Conservation (phyloP, 2,888 invertebrate genomes). For the Anorthoa munda region DNA sequence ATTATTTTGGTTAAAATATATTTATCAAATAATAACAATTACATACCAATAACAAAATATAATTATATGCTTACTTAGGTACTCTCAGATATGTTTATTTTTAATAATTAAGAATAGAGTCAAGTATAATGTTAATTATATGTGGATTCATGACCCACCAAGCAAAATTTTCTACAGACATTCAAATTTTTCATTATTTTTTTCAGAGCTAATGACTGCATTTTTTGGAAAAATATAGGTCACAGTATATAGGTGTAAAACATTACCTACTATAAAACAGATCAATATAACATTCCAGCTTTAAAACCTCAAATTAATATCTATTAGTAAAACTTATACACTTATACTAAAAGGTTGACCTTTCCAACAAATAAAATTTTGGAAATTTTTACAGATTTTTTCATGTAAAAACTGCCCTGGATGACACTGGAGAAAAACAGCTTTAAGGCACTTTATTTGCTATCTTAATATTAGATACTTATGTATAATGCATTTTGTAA, state of each 20-base stretch:
- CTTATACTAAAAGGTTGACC: background rate
- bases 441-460: constrained; percentile 18
- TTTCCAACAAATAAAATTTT: background rate
- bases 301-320: background rate
- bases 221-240: no score
- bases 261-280: background rate
- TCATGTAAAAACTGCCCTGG: background rate
- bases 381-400: background rate
- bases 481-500: background rate
- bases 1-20: constrained; percentile 48
- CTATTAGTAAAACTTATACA: background rate
- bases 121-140: no score
- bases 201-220: background rate
- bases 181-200: background rate
- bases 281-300: constrained; percentile 23
- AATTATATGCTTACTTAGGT: constrained; percentile 14
- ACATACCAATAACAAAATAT: constrained; percentile 49
- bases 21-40: constrained; percentile 44
- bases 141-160: no score
- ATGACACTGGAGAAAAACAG: background rate
- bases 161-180: no score
- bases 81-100: constrained; percentile 26
- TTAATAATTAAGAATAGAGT: constrained; percentile 15
- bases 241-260: constrained; percentile 34
- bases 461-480: background rate